Base-by-base conservation (phyloP, 2,113 vertebrate species). In the Toxotes jaculatrix region DNA sequence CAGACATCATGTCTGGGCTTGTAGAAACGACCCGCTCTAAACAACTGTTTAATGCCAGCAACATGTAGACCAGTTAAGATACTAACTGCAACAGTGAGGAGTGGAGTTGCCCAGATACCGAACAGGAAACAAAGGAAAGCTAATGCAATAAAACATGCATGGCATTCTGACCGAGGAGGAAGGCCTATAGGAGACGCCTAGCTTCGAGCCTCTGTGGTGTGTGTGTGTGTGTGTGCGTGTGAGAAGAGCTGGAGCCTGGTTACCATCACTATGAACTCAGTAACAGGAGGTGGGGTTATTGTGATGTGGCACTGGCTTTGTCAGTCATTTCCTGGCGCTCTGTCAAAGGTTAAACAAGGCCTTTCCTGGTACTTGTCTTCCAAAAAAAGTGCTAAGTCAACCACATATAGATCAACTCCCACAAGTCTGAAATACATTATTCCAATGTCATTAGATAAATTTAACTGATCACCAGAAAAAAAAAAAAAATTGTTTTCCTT, bases 121-220 rank as follows among this genome's bases (percentile, higher is more conserved):
- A 78, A 74, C 63, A 86, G 65, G 80, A 88, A 90, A 90, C 87
- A 91, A 91, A 90, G 70, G 72, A 80, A 88, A 87, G 87, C 36
- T 68, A 91, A 85, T 77, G 79, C 83, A 84, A 89, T 94, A 77
- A 94, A 95, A 93, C 91, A 93, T 94, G 89, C 82, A 92, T 91
- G 88, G 83, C 67, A 51, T 21, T 80, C 74, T 51, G 82, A 62
- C 63, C 13, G 43, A 82, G 74, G 70, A 85, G 82, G 59, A 83
- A 88, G 79, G 72, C 9, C 82, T 77, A 71, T 34, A 27, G 87
- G 72, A 78, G 88, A 87, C 45, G 68, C 66, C 47, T 36, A 42
- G 62, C 74, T 83, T 31, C 53, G 68, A 82, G 42, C 34, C 43
- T 73, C 49, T 71, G 43, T 21, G 3, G 38, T 12, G 27, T 71